phyloP scores from a whole-genome alignment of 1,140 invertebrate species.

The Achatina immaculata region DNA sequence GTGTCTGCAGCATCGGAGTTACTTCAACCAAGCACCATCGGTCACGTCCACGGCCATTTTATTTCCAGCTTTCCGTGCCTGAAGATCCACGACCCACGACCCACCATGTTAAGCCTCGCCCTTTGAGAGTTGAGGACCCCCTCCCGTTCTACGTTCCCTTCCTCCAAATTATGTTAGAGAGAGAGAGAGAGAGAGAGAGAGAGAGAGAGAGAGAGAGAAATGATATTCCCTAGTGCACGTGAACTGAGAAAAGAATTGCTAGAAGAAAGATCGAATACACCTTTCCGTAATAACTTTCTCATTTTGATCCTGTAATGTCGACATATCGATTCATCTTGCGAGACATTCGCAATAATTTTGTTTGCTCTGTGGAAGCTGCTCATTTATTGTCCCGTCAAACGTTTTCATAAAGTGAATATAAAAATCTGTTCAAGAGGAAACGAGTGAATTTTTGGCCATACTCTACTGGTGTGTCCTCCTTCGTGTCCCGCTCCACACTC shows the following conservation, averaged over 20 bases:
- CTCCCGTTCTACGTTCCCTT: too few relatives aligned
- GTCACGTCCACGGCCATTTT: neutral
- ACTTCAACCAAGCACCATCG: neutral
- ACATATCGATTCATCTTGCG: neutral
- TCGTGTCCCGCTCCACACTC: too few relatives aligned
- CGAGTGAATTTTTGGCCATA: neutral
- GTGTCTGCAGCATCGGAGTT: slow-evolving; percentile 20
- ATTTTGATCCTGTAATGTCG: too few relatives aligned
- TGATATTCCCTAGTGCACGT: neutral
- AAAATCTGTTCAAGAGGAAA: neutral
- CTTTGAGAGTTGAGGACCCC: neutral
- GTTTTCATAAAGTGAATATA: slow-evolving; percentile 18
- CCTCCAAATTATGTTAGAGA: too few relatives aligned
- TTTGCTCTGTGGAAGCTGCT: neutral
- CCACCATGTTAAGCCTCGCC: neutral
- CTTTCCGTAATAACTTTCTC: neutral
- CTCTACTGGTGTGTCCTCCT: neutral
- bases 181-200: neutral
- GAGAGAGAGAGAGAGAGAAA: neutral
- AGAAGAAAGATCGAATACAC: neutral
- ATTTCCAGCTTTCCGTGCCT: neutral
- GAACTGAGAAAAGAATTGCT: too few relatives aligned
- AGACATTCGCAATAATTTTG: slow-evolving; percentile 1
- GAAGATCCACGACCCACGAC: neutral
- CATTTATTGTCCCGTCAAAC: slow-evolving; percentile 7